Conservation (phyloP, 2,888 invertebrate genomes). For the Melieria picta region DNA sequence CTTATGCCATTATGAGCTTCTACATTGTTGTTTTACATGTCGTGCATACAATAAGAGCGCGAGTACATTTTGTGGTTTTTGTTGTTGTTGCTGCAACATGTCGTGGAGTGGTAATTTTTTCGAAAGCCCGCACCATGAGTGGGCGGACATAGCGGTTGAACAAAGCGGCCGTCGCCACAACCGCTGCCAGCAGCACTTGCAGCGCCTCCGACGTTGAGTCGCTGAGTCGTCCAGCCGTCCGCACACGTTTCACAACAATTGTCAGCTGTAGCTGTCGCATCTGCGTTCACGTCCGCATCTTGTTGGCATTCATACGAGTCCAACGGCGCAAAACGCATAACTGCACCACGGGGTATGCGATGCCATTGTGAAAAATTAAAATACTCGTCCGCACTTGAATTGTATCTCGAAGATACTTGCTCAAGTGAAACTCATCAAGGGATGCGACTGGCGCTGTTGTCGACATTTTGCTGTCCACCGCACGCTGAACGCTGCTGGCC, state of each 20-base stretch:
- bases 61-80: background rate
- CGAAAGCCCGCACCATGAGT: background rate
- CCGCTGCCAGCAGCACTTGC: conserved; percentile 1
- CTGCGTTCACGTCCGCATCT: background rate
- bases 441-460: background rate
- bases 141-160: background rate
- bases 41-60: too few relatives aligned
- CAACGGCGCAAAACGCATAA: too few relatives aligned
- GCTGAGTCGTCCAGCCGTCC: background rate
- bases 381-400: background rate
- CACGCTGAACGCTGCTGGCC: too few relatives aligned
- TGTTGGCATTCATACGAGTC: too few relatives aligned
- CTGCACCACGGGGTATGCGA: conserved; percentile 4
- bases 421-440: conserved; percentile 1
- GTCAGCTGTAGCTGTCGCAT: background rate
- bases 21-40: background rate
- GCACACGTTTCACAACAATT: too few relatives aligned
- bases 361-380: conserved; percentile 9
- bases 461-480: too few relatives aligned
- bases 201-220: background rate
- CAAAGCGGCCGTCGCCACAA: background rate
- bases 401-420: conserved; percentile 8
- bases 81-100: background rate
- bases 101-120: conserved; percentile 1
- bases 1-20: background rate